Base-by-base conservation (phyloP, 1,140 invertebrate species). In the Diorhabda sublineata region DNA sequence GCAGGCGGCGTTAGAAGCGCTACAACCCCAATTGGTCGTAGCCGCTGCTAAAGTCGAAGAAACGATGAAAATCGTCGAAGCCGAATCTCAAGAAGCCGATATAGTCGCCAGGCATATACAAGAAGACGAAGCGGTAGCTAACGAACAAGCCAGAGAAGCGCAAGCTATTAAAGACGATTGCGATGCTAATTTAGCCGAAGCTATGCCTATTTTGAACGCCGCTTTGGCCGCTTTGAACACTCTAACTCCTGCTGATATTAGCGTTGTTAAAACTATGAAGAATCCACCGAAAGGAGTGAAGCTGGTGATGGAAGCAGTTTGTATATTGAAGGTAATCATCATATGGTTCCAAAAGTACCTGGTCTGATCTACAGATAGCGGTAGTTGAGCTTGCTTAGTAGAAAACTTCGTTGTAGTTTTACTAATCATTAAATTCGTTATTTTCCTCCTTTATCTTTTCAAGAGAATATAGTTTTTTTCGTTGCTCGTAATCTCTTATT, bases 201-300 rank as follows among this genome's bases (percentile, higher is more conserved):
- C 95, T 0, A 90, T 98, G 83, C 97, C 97, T 0, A 94, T 96
- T 68, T 83, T 99, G 63, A 92, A 96, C 77, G 85, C 89, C n/a
- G 97, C 98, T 9, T 83, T 97, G 71, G 86, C 88, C 2, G 96
- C 97, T 3, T 83, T 99, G 1, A 92, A 98, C 75, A 97, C 95
- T 0, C 84, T 99, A 3, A 98, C 96, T 56, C 89, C 91, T 3
- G 85, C 90, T 11, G 97, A 99, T 82, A 97, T 99, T 63, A 93
- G 94, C 44, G 87, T 97, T 58, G 93, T 99, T 3, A 98, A 97
- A 84, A 91, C 95, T 1, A 98, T 99, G 96, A 98, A 98, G 84
- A 96, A 92, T 84, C 98, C 98, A 2, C 97, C 97, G 0, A 89
- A 91, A 77, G 93, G 92, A 67, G 93, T 99, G 4, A 93, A 92